Evolutionary conservation across 2,113 vertebrate species (phyloP).

Genomic region (Neofelis nebulosa): DNA sequence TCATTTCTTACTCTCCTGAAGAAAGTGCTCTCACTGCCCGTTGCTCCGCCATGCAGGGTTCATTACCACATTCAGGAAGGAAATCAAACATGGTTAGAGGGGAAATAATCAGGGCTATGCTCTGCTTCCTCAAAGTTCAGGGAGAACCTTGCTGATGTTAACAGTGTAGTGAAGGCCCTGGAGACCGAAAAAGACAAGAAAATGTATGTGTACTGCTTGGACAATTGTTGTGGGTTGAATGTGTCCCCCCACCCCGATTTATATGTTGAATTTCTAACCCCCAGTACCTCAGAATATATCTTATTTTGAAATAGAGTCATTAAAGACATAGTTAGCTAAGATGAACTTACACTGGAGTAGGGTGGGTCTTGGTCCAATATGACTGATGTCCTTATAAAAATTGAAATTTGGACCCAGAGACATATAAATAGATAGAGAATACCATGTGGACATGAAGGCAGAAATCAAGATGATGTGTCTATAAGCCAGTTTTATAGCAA

Average conservation of each 20-base stretch:
- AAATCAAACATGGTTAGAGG: background rate
- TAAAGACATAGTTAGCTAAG: background rate
- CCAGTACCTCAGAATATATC: background rate
- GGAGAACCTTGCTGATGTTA: background rate
- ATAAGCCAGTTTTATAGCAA: background rate
- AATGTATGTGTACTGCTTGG: background rate
- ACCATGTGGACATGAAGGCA: background rate
- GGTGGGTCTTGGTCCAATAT: background rate
- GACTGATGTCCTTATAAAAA: background rate
- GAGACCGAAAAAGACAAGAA: background rate
- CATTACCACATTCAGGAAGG: background rate
- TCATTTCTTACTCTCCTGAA: background rate
- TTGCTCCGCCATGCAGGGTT: background rate
- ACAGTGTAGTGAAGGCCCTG: too few species aligned
- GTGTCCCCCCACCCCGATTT: background rate
- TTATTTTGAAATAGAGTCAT: background rate
- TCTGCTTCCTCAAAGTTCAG: background rate
- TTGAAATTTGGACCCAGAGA: background rate
- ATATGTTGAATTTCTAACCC: background rate
- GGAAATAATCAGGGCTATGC: background rate
- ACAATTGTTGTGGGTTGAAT: background rate
- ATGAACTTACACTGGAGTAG: background rate
- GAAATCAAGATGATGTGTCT: background rate
- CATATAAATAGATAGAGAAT: background rate
- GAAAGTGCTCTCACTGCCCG: background rate